Percentiles rank a stretch among this genome's conserved stretches.
These are phyloP conservation scores for Sebastiscus albofasciatus DNA, from an alignment of 2,797 vertebrate species.

Conservation along the genomic window DNA sequence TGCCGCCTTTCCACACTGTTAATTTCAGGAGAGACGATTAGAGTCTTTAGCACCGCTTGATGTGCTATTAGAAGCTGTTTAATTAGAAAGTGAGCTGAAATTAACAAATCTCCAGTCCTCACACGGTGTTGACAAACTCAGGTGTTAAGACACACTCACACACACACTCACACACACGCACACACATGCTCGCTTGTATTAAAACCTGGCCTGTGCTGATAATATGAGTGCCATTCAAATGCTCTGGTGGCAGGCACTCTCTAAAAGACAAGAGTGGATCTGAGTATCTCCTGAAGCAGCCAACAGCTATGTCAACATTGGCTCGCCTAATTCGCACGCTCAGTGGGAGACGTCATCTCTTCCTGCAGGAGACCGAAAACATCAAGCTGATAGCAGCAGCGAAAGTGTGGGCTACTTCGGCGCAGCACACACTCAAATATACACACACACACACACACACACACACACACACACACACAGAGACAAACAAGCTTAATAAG, in stretches of 20 bases:
- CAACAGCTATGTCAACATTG: conserved; percentile 51
- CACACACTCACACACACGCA: neutral
- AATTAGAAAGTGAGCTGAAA: conserved; percentile 17
- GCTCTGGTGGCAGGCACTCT: neutral
- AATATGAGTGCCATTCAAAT: neutral
- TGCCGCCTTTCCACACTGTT: neutral
- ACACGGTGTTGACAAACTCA: conserved; percentile 15
- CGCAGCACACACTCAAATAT: neutral
- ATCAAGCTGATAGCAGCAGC: conserved; percentile 43
- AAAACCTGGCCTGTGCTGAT: conserved; percentile 2
- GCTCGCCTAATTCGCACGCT: conserved; percentile 47
- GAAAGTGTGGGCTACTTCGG: conserved; percentile 23
- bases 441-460: neutral
- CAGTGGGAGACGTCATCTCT: conserved; percentile 58
- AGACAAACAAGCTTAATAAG: neutral
- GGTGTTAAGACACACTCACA: neutral
- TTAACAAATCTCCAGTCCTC: neutral
- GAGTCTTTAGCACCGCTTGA: conserved; percentile 7
- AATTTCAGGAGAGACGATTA: neutral
- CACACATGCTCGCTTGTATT: neutral
- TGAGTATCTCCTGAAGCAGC: conserved; percentile 40
- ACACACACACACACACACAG: neutral
- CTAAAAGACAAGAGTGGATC: conserved; percentile 27
- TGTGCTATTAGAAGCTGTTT: conserved; percentile 10
- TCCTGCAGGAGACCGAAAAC: conserved; percentile 52